Evolutionary conservation across 2,888 invertebrate species (phyloP).

Genomic region (Thera obeliscata): DNA sequence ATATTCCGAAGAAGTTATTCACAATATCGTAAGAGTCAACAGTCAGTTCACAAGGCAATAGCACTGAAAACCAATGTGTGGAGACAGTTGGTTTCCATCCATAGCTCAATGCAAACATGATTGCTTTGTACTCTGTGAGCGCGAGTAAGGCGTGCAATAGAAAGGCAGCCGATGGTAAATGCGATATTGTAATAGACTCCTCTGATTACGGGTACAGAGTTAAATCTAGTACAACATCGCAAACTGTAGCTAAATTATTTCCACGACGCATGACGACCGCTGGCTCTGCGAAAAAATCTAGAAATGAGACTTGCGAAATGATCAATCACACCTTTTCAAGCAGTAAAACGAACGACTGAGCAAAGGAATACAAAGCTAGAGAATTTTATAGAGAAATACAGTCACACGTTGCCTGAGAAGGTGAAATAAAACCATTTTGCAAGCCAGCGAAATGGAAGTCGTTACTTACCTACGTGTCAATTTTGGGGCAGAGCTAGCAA

Average conservation of each 20-base stretch:
- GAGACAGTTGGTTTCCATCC: conserved; percentile 79
- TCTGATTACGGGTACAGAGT: conserved; percentile 68
- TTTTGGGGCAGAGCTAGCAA: background rate
- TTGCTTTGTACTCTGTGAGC: conserved; percentile 47
- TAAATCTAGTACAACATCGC: conserved; percentile 69
- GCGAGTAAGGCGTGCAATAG: conserved; percentile 54
- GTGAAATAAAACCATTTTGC: conserved; percentile 48
- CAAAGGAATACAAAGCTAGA: background rate
- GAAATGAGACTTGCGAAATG: conserved; percentile 46
- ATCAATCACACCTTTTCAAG: conserved; percentile 28
- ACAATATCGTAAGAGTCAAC: conserved; percentile 53
- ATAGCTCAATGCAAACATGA: conserved; percentile 76
- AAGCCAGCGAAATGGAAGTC: conserved; percentile 43
- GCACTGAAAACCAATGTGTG: conserved; percentile 78
- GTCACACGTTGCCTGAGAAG: conserved; percentile 5
- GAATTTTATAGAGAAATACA: conserved; percentile 6
- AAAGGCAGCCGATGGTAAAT: conserved; percentile 53
- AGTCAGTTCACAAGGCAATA: conserved; percentile 79
- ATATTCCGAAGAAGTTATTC: conserved; percentile 48
- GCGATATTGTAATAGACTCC: conserved; percentile 68
- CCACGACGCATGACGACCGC: conserved; percentile 49
- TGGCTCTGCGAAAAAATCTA: conserved; percentile 56
- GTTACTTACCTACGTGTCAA: conserved; percentile 54
- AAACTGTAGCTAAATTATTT: conserved; percentile 44
- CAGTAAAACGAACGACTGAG: background rate